Evolutionary conservation across 2,888 invertebrate genomes (phyloP).

Genomic region (Netelia fuscicornis): DNA sequence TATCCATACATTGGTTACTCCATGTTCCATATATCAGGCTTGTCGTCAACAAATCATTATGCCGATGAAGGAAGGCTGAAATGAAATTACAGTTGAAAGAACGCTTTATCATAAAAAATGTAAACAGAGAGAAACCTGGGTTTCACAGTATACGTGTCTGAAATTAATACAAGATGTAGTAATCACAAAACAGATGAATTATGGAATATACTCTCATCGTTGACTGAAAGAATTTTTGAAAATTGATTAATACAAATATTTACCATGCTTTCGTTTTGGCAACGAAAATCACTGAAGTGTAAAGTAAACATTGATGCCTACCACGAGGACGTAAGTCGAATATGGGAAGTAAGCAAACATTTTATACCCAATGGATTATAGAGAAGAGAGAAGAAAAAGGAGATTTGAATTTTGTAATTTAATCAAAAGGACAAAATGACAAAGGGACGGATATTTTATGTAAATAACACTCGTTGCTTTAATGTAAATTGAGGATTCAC

Average conservation of each 20-base stretch:
- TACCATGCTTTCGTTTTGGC: not conserved
- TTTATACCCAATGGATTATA: conserved; percentile 17
- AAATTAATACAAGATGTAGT: conserved; percentile 56
- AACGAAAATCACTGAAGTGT: not conserved
- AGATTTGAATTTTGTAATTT: no score
- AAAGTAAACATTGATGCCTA: not conserved
- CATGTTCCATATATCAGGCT: no score
- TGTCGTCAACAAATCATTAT: no score
- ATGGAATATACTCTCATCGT: no score
- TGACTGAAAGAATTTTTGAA: not conserved
- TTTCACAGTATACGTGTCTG: conserved; percentile 55
- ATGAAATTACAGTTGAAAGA: no score
- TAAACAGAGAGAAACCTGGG: not conserved
- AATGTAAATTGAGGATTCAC: no score
- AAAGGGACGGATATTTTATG: no score
- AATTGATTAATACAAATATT: not conserved
- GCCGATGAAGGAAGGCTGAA: not conserved
- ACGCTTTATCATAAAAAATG: conserved; percentile 4
- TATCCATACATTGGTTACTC: no score
- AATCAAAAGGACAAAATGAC: no score
- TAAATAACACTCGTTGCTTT: no score
- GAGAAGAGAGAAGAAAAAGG: no score
- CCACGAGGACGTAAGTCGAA: not conserved
- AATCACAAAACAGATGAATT: not conserved
- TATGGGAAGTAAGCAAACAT: not conserved